Evolutionary conservation across 2,113 vertebrate species (phyloP).

Genomic region (Amphiprion ocellaris): DNA sequence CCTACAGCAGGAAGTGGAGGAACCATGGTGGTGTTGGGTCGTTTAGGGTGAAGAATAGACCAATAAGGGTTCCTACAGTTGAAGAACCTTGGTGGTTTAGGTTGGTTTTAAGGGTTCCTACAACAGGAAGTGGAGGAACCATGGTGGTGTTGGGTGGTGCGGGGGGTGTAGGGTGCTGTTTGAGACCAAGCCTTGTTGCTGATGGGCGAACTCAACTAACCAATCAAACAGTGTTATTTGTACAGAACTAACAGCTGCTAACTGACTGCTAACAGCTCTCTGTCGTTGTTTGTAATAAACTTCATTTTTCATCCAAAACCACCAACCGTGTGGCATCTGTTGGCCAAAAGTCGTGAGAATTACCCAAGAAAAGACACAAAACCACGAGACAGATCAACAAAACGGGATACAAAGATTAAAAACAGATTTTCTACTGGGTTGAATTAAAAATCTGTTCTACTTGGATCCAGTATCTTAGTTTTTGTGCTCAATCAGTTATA

Average conservation of each 20-base stretch:
- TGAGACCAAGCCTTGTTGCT: conserved; percentile 66
- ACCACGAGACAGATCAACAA: too few species aligned
- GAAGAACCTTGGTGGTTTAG: too few species aligned
- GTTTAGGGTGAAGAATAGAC: too few species aligned
- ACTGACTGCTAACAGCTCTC: conserved; percentile 79
- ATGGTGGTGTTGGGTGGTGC: conserved; percentile 27
- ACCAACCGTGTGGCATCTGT: not conserved
- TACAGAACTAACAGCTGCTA: conserved; percentile 81
- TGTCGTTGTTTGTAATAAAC: conserved; percentile 83
- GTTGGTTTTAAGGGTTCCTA: too few species aligned
- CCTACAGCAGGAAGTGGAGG: not conserved
- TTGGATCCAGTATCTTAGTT: too few species aligned
- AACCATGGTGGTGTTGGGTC: not conserved
- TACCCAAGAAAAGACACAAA: too few species aligned
- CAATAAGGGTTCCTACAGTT: too few species aligned
- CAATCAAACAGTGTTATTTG: conserved; percentile 77
- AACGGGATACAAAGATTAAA: too few species aligned
- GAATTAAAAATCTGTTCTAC: too few species aligned
- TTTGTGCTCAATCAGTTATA: too few species aligned
- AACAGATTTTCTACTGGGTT: too few species aligned
- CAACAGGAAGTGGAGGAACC: too few species aligned
- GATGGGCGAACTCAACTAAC: conserved; percentile 52
- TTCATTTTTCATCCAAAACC: conserved; percentile 80
- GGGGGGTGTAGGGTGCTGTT: conserved; percentile 64
- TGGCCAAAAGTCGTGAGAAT: not conserved